Evolutionary conservation across 2,113 vertebrate genomes (phyloP).

Genomic region (Strix aluco): DNA sequence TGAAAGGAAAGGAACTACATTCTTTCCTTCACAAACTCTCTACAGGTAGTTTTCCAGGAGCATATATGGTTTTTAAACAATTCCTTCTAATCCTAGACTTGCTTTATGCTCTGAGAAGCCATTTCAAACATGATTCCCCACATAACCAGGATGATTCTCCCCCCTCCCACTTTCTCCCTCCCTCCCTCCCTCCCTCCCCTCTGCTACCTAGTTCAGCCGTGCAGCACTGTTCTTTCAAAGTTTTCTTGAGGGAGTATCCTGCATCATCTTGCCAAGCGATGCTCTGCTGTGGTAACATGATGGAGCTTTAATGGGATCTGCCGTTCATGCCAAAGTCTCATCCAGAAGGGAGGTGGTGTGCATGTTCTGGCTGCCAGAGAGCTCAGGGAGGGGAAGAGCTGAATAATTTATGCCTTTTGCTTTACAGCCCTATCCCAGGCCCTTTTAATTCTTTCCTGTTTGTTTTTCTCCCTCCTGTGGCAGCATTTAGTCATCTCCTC

Average conservation of each 20-base stretch:
- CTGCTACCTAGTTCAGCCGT: neutral
- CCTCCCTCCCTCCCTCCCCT: neutral
- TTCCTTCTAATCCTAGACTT: neutral
- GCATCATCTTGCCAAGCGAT: neutral
- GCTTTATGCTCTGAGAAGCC: neutral
- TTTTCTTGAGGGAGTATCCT: constrained; percentile 39
- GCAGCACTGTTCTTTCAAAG: constrained; percentile 4
- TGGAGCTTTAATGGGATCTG: neutral
- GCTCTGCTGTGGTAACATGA: neutral
- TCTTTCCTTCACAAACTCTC: neutral
- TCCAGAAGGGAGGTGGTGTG: constrained; percentile 42
- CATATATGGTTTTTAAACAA: neutral
- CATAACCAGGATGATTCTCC: neutral
- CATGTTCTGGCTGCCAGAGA: constrained; percentile 31
- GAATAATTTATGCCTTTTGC: constrained; percentile 52
- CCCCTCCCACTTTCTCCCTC: neutral
- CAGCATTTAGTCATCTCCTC: constrained; percentile 59
- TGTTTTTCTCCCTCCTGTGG: constrained; percentile 68
- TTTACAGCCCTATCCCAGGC: constrained; percentile 1
- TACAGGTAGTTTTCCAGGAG: neutral
- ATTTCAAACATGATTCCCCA: neutral
- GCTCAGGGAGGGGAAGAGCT: constrained; percentile 46
- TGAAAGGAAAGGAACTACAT: neutral
- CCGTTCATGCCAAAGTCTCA: neutral
- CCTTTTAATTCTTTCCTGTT: constrained; percentile 55